Conservation (phyloP, 2,888 invertebrate genomes). For the Macaria liturata region DNA sequence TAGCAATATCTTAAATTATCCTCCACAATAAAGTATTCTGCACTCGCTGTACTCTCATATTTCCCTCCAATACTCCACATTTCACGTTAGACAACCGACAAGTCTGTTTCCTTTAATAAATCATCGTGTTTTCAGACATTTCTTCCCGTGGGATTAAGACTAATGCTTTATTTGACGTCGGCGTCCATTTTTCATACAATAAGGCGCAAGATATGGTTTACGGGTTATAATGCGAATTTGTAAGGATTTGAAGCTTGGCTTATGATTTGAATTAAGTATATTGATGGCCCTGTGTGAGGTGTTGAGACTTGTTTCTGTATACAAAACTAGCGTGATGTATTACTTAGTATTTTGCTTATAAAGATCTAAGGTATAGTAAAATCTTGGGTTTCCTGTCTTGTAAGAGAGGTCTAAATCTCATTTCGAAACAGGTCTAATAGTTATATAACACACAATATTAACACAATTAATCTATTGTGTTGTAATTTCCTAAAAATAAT, state of each 20-base stretch:
- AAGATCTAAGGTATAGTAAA: no score
- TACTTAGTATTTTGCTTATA: no score
- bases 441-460: no score
- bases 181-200: constrained; percentile 51
- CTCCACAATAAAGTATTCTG: background rate
- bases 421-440: no score
- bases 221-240: constrained; percentile 29
- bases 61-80: constrained; percentile 14
- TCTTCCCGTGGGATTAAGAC: constrained; percentile 49
- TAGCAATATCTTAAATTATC: no score
- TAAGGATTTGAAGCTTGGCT: constrained; percentile 16
- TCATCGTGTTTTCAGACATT: constrained; percentile 54
- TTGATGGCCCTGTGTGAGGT: constrained; percentile 9
- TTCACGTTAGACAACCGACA: constrained; percentile 25
- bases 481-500: no score
- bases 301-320: background rate
- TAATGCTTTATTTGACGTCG: constrained; percentile 65
- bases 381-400: no score
- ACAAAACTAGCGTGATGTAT: no score
- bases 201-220: constrained; percentile 33
- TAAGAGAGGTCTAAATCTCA: no score
- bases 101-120: constrained; percentile 48
- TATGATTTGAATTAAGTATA: constrained; percentile 16
- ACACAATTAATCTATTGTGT: no score
- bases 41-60: constrained; percentile 7